phyloP scores from a whole-genome alignment of 1,140 invertebrate species.

The Drosophila sp. region DNA sequence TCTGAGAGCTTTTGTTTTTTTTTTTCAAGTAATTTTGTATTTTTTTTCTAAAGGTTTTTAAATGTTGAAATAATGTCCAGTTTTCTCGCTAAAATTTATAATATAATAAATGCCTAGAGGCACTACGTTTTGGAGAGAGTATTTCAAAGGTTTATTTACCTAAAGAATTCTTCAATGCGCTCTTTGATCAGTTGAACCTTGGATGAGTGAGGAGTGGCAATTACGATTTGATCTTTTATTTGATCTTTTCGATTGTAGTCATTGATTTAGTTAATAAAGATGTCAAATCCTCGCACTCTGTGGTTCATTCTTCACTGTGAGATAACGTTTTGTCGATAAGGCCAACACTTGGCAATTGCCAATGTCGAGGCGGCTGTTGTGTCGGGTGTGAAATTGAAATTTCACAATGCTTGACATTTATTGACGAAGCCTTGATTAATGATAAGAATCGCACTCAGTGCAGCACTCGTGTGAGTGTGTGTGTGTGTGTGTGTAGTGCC shows the following conservation, averaged over 20 bases:
- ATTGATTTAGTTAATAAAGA: conserved; percentile 42
- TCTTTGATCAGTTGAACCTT: too few species aligned
- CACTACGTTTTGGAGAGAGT: too few species aligned
- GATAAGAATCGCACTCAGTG: conserved; percentile 57
- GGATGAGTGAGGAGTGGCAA: too few species aligned
- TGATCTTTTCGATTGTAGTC: conserved; percentile 5
- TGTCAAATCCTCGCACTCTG: conserved; percentile 36
- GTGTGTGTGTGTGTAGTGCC: neutral
- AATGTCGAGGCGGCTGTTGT: conserved; percentile 38
- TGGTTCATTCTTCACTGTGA: conserved; percentile 1
- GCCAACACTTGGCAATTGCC: conserved; percentile 63
- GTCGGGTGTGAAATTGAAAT: conserved; percentile 78
- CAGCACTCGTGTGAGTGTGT: too few species aligned
- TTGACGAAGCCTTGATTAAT: conserved; percentile 81
- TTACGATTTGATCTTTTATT: neutral
- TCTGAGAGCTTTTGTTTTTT: too few species aligned
- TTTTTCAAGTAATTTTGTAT: too few species aligned
- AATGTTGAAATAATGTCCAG: too few species aligned
- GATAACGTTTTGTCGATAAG: conserved; percentile 62
- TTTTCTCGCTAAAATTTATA: too few species aligned
- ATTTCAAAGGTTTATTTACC: too few species aligned
- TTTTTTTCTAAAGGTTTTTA: too few species aligned
- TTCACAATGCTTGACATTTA: conserved; percentile 79
- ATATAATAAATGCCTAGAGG: too few species aligned
- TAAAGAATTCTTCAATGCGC: too few species aligned